phyloP scores from a whole-genome alignment of 2,113 vertebrate genomes.

The Sinocyclocheilus anshuiensis region DNA sequence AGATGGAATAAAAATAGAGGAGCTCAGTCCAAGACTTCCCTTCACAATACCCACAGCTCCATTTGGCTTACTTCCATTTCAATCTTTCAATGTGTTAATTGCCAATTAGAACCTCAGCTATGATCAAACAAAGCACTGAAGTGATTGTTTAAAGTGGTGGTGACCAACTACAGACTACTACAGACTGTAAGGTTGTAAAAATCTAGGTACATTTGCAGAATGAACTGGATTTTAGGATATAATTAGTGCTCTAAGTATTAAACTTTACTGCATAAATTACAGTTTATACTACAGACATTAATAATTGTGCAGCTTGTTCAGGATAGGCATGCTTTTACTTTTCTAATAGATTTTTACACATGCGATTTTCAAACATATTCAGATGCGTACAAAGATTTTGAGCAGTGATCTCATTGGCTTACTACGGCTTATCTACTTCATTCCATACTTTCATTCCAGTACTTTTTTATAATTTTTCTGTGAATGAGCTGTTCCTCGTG shows the following conservation, averaged over 20 bases:
- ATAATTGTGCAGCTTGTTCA: background rate
- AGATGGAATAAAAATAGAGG: slow-evolving; percentile 56
- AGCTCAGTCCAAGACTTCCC: background rate
- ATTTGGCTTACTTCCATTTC: slow-evolving; percentile 34
- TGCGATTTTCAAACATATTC: too few species aligned
- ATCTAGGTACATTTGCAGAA: too few species aligned
- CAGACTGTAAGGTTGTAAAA: too few species aligned
- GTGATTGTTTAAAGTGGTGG: background rate
- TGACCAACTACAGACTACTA: background rate
- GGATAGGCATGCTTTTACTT: background rate
- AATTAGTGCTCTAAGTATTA: background rate
- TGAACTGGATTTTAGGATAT: background rate
- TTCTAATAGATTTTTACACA: background rate
- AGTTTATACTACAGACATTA: background rate
- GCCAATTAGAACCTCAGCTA: background rate
- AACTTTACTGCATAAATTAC: too few species aligned
- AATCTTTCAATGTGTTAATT: background rate
- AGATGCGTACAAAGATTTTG: too few species aligned
- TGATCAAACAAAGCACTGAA: background rate
- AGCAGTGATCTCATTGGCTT: too few species aligned
- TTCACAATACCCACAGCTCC: background rate
- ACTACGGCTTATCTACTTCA: too few species aligned
- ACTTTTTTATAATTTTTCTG: background rate
- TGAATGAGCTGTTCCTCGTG: too few species aligned
- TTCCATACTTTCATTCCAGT: background rate